Percentiles rank a stretch among this genome's conserved stretches.
These are phyloP conservation scores for Dasyornis broadbenti DNA, from an alignment of 2,113 vertebrate genomes.

Conservation along the genomic window DNA sequence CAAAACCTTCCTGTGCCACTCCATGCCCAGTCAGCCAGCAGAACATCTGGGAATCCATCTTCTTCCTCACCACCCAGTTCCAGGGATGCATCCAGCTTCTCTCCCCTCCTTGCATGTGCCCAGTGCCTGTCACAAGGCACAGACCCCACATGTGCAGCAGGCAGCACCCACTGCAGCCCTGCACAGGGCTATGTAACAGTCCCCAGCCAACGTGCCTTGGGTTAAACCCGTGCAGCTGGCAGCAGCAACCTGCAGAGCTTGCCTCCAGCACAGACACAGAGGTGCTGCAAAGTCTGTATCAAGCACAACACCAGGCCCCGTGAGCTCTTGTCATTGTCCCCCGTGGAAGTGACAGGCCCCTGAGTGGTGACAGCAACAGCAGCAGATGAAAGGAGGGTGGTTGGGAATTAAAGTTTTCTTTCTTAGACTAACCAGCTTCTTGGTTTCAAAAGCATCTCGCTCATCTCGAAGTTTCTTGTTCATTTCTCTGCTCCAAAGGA, in stretches of 20 bases:
- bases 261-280: not conserved
- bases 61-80: not conserved
- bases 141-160: not conserved
- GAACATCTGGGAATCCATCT: not conserved
- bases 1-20: not conserved
- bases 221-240: not conserved
- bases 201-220: not conserved
- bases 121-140: not conserved
- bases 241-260: not conserved
- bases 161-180: not conserved
- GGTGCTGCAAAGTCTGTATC: not conserved
- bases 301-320: not conserved
- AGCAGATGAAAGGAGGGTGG: slow-evolving; percentile 61
- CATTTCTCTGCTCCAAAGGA: slow-evolving; percentile 83
- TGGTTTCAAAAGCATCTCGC: slow-evolving; percentile 84
- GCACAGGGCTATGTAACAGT: not conserved
- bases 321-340: slow-evolving; percentile 36
- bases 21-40: not conserved
- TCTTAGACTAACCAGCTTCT: slow-evolving; percentile 84
- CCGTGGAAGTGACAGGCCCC: slow-evolving; percentile 70
- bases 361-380: slow-evolving; percentile 66
- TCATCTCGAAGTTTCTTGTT: slow-evolving; percentile 91
- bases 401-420: slow-evolving; percentile 54
- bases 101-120: not conserved
- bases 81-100: not conserved